Evolutionary conservation across 2,113 vertebrate genomes (phyloP).

Genomic region (Nymphicus hollandicus): DNA sequence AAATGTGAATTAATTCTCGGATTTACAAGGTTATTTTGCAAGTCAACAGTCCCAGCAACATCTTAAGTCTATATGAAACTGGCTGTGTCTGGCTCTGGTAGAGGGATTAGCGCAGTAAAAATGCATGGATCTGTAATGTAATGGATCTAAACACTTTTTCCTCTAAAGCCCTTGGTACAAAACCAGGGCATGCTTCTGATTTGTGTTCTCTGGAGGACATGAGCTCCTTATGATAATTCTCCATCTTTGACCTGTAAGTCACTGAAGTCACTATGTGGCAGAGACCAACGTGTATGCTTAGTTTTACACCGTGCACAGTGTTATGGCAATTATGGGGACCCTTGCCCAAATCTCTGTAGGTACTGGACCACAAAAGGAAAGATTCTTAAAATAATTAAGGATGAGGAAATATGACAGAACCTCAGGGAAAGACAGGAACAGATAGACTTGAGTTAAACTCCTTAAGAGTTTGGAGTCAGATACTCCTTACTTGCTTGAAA

Average conservation of each 20-base stretch:
- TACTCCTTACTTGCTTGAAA: background rate
- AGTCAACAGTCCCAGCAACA: background rate
- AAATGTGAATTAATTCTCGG: background rate
- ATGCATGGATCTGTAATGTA: background rate
- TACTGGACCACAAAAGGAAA: background rate
- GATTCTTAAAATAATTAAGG: background rate
- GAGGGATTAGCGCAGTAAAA: background rate
- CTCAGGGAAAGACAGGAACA: background rate
- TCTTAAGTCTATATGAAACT: background rate
- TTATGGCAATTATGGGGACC: fast-evolving
- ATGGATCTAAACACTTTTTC: background rate
- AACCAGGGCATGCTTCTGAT: background rate
- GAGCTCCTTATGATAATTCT: background rate
- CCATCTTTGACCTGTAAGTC: background rate
- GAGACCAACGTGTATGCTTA: fast-evolving
- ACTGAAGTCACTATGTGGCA: fast-evolving
- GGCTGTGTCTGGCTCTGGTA: background rate
- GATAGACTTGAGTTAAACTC: background rate
- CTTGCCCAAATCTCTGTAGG: background rate
- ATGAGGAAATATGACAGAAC: background rate
- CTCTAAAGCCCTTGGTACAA: background rate
- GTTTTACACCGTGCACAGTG: background rate
- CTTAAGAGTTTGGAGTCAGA: background rate
- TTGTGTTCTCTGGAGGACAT: background rate
- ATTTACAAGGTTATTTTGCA: background rate